Base-by-base conservation (phyloP, 1,140 invertebrate genomes). In the Ceratoteleas bidentatus region DNA sequence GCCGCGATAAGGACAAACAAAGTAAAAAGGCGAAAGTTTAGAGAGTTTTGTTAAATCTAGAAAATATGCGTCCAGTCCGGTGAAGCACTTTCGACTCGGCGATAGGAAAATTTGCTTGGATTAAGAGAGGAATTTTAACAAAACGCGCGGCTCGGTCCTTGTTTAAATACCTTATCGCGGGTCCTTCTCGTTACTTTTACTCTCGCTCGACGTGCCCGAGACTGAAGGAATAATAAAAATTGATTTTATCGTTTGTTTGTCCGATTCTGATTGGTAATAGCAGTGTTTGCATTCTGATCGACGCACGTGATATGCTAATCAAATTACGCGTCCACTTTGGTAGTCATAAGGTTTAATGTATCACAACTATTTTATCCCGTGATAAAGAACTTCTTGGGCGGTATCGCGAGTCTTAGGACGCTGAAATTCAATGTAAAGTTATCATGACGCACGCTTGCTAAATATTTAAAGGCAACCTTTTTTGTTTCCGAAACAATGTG, bases 1-100 rank as follows among this genome's bases (percentile, higher is more conserved):
- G 2, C 10, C 9, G 24, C 34, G 54, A 69, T 57, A 69, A 69
- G 54, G 15, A 50, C 54, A 50, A 69, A 69, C 54, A 56, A 50
- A 58, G 43, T 69, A 38, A 50, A 24, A 38, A 34, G 9, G 50
- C 33, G 38, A 58, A 69, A 69, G 65, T 58, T 57, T 11, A 24
- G 6, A n/a, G 14, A 54, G 52, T 68, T 68, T 68, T 0, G 38
- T 3, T 69, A 58, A 69, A 58, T 69, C 45, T 49, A 33, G n/a
- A 9, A 58, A 69, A 16, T 53, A 40, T 54, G 49, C 43, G 14
- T 57, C 53, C n/a, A 58, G 24, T 49, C 11, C 56, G 47, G 47
- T 57, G 53, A 13, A 69, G 58, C 38, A 69, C 13, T 56, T 57
- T 57, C 34, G 6, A 53, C 16, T 50, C 24, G 7, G 47, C 53